Percentiles rank a stretch among this genome's conserved stretches.
phyloP scores from a whole-genome alignment of 2,113 vertebrate genomes.

The Turnix velox region DNA sequence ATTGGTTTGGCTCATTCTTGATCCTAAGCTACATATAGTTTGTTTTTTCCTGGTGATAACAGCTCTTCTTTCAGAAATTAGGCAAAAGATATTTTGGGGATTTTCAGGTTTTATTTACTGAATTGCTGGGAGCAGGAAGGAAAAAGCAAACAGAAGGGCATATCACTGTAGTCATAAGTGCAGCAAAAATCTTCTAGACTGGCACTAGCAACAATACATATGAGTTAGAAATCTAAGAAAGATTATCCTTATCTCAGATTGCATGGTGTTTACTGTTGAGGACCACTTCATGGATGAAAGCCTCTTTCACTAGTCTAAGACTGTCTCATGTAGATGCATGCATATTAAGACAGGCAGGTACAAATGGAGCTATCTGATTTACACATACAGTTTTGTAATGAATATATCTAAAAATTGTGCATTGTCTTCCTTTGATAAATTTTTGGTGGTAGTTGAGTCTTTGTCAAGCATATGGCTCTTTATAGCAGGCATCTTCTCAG shows the following conservation, averaged over 20 bases:
- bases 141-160: neutral
- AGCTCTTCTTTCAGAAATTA: neutral
- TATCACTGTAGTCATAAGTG: neutral
- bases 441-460: neutral
- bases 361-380: neutral
- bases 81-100: neutral
- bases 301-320: neutral
- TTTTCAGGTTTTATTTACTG: neutral
- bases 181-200: neutral
- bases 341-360: neutral
- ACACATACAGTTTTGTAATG: neutral
- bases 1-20: neutral
- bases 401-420: neutral
- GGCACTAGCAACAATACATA: neutral
- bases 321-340: accelerated
- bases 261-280: neutral
- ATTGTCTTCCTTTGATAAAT: neutral
- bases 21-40: neutral
- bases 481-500: neutral
- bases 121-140: too few species aligned
- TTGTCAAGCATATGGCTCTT: conserved; percentile 22
- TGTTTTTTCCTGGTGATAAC: neutral
- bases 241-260: neutral
- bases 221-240: neutral
- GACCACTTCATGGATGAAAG: neutral